These are phyloP conservation scores for Nesometra sesokonis DNA, from an alignment of 35 echinoderm and acorn worm species.

Conservation along the genomic window DNA sequence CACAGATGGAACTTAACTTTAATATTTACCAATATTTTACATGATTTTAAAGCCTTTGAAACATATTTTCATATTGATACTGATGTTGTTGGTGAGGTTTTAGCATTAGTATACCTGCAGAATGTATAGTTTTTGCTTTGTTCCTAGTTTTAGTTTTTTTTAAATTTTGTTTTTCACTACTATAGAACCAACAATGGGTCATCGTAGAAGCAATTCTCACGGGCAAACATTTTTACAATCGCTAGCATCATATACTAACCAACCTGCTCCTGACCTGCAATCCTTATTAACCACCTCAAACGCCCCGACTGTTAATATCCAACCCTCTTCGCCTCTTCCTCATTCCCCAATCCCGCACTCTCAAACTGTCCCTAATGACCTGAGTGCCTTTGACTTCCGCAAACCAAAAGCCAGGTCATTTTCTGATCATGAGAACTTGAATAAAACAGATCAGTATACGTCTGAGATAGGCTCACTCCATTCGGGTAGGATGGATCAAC, in stretches of 20 bases:
- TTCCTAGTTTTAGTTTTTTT: conserved; percentile 30
- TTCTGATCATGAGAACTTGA: not conserved
- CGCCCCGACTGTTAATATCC: not conserved
- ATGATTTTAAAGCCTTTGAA: not conserved
- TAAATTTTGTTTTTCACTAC: conserved; percentile 4
- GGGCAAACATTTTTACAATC: conserved; percentile 39
- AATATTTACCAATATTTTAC: not conserved
- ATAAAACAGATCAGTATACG: not conserved
- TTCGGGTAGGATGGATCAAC: not conserved
- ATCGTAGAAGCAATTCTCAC: conserved; percentile 75
- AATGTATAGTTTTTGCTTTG: not conserved
- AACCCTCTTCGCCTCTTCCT: not conserved
- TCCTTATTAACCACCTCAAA: conserved; percentile 3
- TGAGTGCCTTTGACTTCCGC: conserved; percentile 21
- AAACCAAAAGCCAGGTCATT: conserved; percentile 17
- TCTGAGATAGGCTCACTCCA: not conserved
- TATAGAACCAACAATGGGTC: conserved; percentile 22
- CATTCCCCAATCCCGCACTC: conserved; percentile 33
- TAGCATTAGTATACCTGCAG: no score
- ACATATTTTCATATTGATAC: not conserved
- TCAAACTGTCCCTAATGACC: conserved; percentile 37
- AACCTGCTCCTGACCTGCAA: not conserved
- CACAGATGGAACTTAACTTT: no score
- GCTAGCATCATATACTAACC: not conserved
- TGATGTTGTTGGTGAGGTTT: conserved; percentile 9